Evolutionary conservation across 1,140 invertebrate species (phyloP).

Genomic region (Drosophila parabipectinata): DNA sequence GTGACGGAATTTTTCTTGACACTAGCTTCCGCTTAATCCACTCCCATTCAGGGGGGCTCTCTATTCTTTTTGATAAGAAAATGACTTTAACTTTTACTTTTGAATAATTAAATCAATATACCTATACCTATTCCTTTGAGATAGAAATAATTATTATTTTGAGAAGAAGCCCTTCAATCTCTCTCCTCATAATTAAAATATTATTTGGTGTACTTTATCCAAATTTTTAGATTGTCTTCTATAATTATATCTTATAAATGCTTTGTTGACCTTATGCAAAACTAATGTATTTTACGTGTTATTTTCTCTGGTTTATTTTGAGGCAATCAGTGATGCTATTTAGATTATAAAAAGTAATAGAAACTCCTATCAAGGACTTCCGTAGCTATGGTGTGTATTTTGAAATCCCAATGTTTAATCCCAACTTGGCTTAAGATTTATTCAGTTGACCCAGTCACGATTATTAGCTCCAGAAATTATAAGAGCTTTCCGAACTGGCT

Average conservation of each 20-base stretch:
- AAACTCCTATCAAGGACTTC: no score
- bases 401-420: no score
- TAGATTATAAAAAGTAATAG: background rate
- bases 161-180: no score
- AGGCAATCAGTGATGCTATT: background rate
- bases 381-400: no score
- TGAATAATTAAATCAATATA: no score
- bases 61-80: background rate
- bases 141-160: no score
- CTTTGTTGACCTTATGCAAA: background rate
- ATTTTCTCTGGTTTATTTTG: background rate
- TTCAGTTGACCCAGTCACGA: background rate
- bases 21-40: conserved; percentile 16
- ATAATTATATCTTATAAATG: background rate
- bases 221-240: background rate
- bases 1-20: conserved; percentile 33
- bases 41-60: background rate
- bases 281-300: background rate
- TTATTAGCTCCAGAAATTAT: background rate
- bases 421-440: no score
- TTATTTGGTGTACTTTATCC: no score
- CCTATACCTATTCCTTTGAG: no score
- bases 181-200: no score
- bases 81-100: background rate
- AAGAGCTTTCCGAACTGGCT: background rate